Conservation (phyloP, 2,888 invertebrate genomes). For the Pseudococcus viburni region DNA sequence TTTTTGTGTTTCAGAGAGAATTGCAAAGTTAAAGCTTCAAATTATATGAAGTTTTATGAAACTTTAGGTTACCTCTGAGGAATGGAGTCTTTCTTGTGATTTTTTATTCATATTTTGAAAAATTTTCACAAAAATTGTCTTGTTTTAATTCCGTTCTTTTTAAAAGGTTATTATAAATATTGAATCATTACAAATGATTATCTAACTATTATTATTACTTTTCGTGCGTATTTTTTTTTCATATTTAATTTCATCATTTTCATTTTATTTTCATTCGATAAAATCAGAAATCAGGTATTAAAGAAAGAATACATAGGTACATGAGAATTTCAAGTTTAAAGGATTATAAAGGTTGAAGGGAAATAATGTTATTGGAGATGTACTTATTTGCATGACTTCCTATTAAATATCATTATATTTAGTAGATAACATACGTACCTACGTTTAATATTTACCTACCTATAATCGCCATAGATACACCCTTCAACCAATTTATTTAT, state of each 20-base stretch:
- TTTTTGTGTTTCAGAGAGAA: constrained; percentile 80
- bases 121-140: constrained; percentile 52
- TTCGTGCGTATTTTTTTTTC: constrained; percentile 22
- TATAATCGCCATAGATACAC: background rate
- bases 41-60: constrained; percentile 93
- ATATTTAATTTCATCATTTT: background rate
- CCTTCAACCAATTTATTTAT: background rate
- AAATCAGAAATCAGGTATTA: background rate
- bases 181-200: constrained; percentile 46
- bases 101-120: constrained; percentile 60
- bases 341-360: background rate
- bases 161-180: constrained; percentile 26
- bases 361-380: background rate
- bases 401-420: background rate
- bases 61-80: constrained; percentile 86
- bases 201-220: constrained; percentile 17
- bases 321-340: background rate
- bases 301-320: background rate
- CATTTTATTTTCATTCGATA: constrained; percentile 3
- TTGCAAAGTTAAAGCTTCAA: constrained; percentile 86
- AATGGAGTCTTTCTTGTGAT: constrained; percentile 65
- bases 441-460: background rate
- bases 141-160: constrained; percentile 46
- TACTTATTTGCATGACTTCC: background rate
- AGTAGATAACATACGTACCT: background rate